Conservation (phyloP, 2,113 vertebrate genomes). For the Crotalus helleri region DNA sequence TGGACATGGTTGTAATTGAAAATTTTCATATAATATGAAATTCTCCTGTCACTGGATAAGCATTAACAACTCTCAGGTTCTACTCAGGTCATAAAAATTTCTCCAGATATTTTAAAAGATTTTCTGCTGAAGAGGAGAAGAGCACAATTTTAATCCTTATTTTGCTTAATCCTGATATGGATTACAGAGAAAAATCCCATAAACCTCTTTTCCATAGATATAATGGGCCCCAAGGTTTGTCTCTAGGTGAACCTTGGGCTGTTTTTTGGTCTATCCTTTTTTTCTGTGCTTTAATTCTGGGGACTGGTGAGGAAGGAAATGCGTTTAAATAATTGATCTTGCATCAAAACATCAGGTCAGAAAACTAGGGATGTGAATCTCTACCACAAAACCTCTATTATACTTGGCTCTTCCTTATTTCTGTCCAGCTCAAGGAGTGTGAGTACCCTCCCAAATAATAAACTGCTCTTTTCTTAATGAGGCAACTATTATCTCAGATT, state of each 20-base stretch:
- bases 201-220: not conserved
- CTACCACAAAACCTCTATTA: not conserved
- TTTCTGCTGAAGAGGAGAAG: not conserved
- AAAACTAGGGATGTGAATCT: not conserved
- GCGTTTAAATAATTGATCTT: not conserved
- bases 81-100: not conserved
- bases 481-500: fast-evolving
- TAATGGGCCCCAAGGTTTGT: not conserved
- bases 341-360: not conserved
- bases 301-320: not conserved
- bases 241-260: not conserved
- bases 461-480: not conserved
- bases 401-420: fast-evolving
- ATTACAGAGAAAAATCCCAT: not conserved
- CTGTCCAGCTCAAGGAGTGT: not conserved
- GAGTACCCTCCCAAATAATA: not conserved
- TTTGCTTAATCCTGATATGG: not conserved
- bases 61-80: not conserved
- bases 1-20: not conserved
- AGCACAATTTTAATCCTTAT: not conserved
- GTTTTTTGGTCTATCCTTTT: not conserved
- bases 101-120: not conserved
- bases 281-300: not conserved
- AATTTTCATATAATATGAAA: not conserved
- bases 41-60: not conserved